These are phyloP conservation scores for Gila robusta DNA, from an alignment of 2,797 vertebrate genomes.

Conservation along the genomic window DNA sequence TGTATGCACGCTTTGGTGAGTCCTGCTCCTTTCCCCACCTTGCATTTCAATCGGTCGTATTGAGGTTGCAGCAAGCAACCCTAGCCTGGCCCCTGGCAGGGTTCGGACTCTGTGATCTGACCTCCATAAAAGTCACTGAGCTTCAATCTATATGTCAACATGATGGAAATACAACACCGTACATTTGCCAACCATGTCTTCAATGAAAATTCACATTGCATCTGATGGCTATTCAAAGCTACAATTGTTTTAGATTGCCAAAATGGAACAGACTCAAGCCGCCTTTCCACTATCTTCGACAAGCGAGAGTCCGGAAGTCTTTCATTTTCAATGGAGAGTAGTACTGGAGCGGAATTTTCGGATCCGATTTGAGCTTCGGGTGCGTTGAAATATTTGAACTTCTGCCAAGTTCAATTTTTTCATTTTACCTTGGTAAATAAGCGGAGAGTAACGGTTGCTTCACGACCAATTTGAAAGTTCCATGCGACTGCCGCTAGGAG, in stretches of 20 bases:
- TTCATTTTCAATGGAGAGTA: too few species aligned
- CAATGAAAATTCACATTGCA: neutral
- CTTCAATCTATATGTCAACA: slow-evolving; percentile 33
- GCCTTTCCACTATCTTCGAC: too few species aligned
- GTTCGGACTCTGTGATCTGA: slow-evolving; percentile 5
- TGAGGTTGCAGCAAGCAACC: slow-evolving; percentile 25
- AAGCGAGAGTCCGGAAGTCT: too few species aligned
- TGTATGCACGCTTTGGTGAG: slow-evolving; percentile 91
- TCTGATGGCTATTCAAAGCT: slow-evolving; percentile 7
- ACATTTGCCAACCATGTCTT: neutral
- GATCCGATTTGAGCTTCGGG: too few species aligned
- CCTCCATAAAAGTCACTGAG: slow-evolving; percentile 19
- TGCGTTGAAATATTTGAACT: too few species aligned
- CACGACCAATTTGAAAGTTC: too few species aligned
- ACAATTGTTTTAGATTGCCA: neutral
- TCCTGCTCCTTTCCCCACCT: slow-evolving; percentile 14
- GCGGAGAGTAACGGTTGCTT: too few species aligned
- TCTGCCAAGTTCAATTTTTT: too few species aligned
- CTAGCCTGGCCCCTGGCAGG: slow-evolving; percentile 25
- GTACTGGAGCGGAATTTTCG: too few species aligned
- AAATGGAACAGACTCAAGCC: neutral
- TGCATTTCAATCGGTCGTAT: neutral
- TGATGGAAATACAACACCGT: slow-evolving; percentile 37
- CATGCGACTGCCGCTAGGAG: too few species aligned
- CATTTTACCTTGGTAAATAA: too few species aligned